Percentiles rank a stretch among this genome's conserved stretches.
These are phyloP conservation scores for Peromyscus leucopus DNA, from an alignment of 2,113 vertebrate genomes.

Conservation along the genomic window DNA sequence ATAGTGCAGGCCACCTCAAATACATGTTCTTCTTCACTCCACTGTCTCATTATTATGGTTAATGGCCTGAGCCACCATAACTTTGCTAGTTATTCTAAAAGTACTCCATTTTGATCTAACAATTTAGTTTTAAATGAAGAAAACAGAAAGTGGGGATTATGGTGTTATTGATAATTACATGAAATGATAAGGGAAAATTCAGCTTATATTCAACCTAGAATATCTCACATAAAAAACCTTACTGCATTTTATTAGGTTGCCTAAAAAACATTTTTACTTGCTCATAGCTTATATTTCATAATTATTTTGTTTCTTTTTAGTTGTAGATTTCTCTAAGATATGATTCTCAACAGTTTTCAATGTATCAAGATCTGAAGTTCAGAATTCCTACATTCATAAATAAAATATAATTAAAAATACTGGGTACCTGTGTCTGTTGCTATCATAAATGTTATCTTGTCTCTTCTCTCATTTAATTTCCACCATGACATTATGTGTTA, in stretches of 20 bases:
- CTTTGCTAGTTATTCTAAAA: constrained; percentile 22
- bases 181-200: constrained; percentile 32
- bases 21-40: not conserved
- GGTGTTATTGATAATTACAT: not conserved
- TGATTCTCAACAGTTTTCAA: not conserved
- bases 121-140: constrained; percentile 29
- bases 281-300: constrained; percentile 41
- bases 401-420: not conserved
- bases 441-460: constrained; percentile 9
- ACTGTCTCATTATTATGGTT: not conserved
- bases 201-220: constrained; percentile 5
- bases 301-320: constrained; percentile 33
- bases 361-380: not conserved
- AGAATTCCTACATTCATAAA: not conserved
- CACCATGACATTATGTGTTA: not conserved
- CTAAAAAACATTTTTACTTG: constrained; percentile 31
- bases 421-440: not conserved
- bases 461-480: constrained; percentile 36
- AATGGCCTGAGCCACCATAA: not conserved
- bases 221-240: not conserved
- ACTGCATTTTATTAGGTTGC: not conserved
- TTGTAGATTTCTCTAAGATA: not conserved
- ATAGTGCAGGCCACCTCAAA: not conserved
- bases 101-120: not conserved
- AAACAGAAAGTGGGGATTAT: not conserved